phyloP scores from a whole-genome alignment of 2,888 invertebrate genomes.

The Hydroisotoma schaefferi region DNA sequence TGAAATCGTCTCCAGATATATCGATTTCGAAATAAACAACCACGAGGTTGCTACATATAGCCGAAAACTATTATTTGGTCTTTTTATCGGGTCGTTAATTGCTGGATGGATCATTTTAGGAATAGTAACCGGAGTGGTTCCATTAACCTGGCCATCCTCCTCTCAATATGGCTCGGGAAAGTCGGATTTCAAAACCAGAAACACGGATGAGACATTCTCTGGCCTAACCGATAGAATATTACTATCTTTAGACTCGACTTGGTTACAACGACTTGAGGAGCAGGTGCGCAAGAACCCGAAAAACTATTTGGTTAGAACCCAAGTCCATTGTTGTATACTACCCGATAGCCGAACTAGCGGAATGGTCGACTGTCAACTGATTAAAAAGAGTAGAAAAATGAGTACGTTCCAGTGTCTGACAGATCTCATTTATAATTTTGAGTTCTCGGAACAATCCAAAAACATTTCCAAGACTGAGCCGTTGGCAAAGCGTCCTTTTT shows the following conservation, averaged over 20 bases:
- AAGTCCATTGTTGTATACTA: slow-evolving; percentile 43
- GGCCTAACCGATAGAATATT: slow-evolving; percentile 37
- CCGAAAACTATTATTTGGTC: slow-evolving; percentile 27
- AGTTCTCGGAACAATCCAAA: slow-evolving; percentile 28
- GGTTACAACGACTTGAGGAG: slow-evolving; percentile 40
- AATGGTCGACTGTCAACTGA: slow-evolving; percentile 42
- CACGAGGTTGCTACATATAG: slow-evolving; percentile 41
- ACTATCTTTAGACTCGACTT: slow-evolving; percentile 42
- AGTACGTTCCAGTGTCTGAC: slow-evolving; percentile 32
- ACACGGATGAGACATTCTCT: slow-evolving; percentile 21
- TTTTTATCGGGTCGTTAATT: slow-evolving; percentile 32
- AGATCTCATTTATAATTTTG: slow-evolving; percentile 44
- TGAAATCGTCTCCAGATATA: slow-evolving; percentile 31
- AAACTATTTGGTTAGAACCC: slow-evolving; percentile 20
- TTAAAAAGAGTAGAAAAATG: slow-evolving; percentile 3
- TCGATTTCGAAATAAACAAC: slow-evolving; percentile 46
- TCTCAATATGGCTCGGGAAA: slow-evolving; percentile 5
- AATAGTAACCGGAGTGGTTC: slow-evolving; percentile 30
- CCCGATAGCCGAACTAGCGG: slow-evolving; percentile 37
- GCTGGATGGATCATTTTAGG: slow-evolving; percentile 41
- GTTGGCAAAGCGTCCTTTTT: too few relatives aligned
- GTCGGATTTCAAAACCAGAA: slow-evolving; percentile 5
- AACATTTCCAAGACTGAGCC: neutral
- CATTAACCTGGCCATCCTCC: slow-evolving; percentile 27
- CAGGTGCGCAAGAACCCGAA: slow-evolving; percentile 22